Base-by-base conservation (phyloP, 1,140 invertebrate species). In the Drepana arcuata region DNA sequence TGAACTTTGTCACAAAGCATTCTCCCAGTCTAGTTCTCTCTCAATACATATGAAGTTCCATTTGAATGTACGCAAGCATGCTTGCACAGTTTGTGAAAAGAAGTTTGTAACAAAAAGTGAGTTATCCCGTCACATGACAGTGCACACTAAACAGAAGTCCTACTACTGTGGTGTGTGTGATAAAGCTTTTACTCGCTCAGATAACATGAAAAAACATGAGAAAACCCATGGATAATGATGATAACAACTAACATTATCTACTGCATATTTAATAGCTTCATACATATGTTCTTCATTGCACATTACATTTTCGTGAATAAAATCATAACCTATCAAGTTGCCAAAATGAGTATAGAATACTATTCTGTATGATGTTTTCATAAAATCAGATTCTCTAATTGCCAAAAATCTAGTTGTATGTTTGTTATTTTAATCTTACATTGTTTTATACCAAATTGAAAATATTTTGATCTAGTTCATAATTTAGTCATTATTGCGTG, bases 31-130 rank as follows among this genome's bases (percentile, higher is more conserved):
- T 0, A 86, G 85, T 48, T 87, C 84, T 32, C 59, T 89, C 1
- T 88, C 85, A 39, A 86, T 88, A 31, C 88, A 89, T 52, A 88
- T 87, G 85, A 86, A 88, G 58, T 86, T 88, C 27, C 88, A 89
- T 54, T 63, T 89, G 1, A 90, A 88, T 34, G 78, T 87, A 0
- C 69, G 83, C 12, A 84, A 84, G 47, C 83, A 84, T 70, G 73
- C 71, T 9, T 85, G 83, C 48, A 81, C 81, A 3, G 72, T 85
- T 10, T 88, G 86, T 59, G 86, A 87, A 44, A 88, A 88, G 52
- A 86, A 86, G 21, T 88, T 87, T 67, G 85, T 85, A 16, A 87
- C 85, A n/a, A 88, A 88, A 51, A 86, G 85, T 71, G 84, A 86
- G 48, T 58, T 88, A 16, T 86, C 86, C 24, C 75, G 86, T 27